Evolutionary conservation across 2,113 vertebrate genomes (phyloP).

Genomic region (Vicugna pacos): DNA sequence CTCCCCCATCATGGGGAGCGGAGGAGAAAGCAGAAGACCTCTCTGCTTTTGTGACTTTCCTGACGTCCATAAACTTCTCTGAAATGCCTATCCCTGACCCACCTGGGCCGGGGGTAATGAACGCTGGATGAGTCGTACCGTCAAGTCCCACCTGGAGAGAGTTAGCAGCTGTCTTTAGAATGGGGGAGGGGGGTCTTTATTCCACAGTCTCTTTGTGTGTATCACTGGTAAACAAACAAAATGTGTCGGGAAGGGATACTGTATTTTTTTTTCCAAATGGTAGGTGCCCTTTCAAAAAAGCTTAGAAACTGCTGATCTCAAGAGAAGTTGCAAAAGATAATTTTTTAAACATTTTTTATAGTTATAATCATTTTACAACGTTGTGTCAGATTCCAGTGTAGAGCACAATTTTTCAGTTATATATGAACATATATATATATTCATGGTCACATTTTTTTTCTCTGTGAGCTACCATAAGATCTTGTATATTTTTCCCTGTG

Average conservation of each 20-base stretch:
- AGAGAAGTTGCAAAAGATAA: not conserved
- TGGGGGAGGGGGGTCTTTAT: not conserved
- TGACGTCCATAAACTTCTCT: not conserved
- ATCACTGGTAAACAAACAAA: slow-evolving; percentile 5
- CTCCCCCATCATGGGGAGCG: not conserved
- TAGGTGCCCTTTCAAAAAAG: not conserved
- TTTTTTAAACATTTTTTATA: too few species aligned
- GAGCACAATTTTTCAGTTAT: too few species aligned
- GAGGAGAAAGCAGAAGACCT: not conserved
- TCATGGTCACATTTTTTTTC: too few species aligned
- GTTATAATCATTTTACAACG: too few species aligned
- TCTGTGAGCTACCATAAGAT: too few species aligned
- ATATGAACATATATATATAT: too few species aligned
- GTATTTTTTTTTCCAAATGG: not conserved
- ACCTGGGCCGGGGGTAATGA: too few species aligned
- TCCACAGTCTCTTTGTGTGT: not conserved
- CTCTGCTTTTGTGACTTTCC: not conserved
- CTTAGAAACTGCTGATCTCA: not conserved
- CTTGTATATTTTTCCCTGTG: too few species aligned
- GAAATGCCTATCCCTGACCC: not conserved
- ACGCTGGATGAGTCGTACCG: not conserved
- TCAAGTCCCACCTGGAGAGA: not conserved
- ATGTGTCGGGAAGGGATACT: not conserved
- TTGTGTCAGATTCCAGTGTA: too few species aligned
- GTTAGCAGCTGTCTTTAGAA: not conserved